Evolutionary conservation across 1,140 invertebrate genomes (phyloP), one percentile per base, ranked within the genome.

Genomic region (Drosophila pachea): DNA sequence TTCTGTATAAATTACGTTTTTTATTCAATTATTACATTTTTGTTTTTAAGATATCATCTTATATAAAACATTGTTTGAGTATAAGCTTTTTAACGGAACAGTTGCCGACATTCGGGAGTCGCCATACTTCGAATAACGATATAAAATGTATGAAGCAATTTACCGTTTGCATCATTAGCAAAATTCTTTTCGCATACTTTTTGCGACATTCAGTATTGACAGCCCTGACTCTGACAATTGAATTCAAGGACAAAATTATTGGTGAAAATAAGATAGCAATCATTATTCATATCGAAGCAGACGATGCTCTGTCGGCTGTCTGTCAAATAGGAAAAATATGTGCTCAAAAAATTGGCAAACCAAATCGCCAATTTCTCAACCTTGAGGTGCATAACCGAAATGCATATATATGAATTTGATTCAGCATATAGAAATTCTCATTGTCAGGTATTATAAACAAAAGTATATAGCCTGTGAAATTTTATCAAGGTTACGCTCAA

Each of bases 211-310:
- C 49, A 63, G 68, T 69, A 81, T 76, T 45, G 64, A 54, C 55
- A 72, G 38, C 77, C 78, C 56, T 81, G 77, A 81, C 77, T 81
- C 58, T 81, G 76, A 84, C 79, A 83, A 83, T 79, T 84, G 66
- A 74, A 79, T 73, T 76, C 76, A 84, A 79, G 79, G 79, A 79
- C 73, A 76, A 6, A 78, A 60, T 73, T 74, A 86, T 79, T 86
- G 79, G 63, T 36, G 69, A 73, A 75, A 59, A 72, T 83, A 68
- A 16, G 4, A 56, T 56, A 14, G 40, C 2, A 78, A 62, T 31
- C 50, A 81, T 82, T 70, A 76, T 74, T 76, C 66, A 69, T 73
- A 69, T 68, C 71, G 55, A 53, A 47, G 55, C 61, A 81, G 55
- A 74, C 63, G 47, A 62, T 47, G 12, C 14, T 59, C 55, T 68